phyloP scores from a whole-genome alignment of 2,888 invertebrate species.

The Muschampia plurimacula region DNA sequence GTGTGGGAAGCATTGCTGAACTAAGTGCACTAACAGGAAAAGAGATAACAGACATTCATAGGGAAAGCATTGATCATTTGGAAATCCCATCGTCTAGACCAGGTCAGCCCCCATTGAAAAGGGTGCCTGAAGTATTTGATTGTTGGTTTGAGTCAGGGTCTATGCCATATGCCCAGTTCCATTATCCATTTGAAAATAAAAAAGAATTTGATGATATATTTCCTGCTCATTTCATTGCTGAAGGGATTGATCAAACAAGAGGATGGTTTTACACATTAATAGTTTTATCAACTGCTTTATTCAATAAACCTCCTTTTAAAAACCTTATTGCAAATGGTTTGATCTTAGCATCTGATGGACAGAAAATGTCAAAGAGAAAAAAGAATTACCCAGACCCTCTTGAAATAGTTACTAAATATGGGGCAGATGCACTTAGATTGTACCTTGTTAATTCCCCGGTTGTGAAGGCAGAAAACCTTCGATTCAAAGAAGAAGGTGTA shows the following conservation, averaged over 20 bases:
- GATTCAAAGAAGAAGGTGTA: conserved; percentile 99
- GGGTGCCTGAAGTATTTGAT: conserved; percentile 98
- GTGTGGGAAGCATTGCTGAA: conserved; percentile 97
- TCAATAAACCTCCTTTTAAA: conserved; percentile 98
- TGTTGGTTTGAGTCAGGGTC: conserved; percentile 99
- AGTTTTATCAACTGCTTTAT: conserved; percentile 97
- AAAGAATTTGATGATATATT: conserved; percentile 96
- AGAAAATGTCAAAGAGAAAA: conserved; percentile 99
- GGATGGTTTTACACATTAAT: conserved; percentile 99
- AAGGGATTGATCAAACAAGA: conserved; percentile 98
- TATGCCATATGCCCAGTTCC: conserved; percentile 99
- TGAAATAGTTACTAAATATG: conserved; percentile 95
- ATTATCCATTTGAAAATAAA: conserved; percentile 97
- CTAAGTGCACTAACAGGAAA: conserved; percentile 93
- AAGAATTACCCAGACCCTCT: conserved; percentile 99
- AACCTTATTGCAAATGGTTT: conserved; percentile 98
- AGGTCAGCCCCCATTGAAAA: conserved; percentile 93
- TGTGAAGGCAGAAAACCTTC: conserved; percentile 97
- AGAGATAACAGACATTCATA: conserved; percentile 95
- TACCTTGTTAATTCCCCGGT: conserved; percentile 99
- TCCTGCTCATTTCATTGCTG: conserved; percentile 99
- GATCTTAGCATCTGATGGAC: conserved; percentile 98
- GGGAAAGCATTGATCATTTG: conserved; percentile 96
- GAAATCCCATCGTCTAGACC: conserved; percentile 95
- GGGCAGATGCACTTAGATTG: conserved; percentile 97